Conservation (phyloP, 2,113 vertebrate species). For the Oreotrochilus melanogaster region DNA sequence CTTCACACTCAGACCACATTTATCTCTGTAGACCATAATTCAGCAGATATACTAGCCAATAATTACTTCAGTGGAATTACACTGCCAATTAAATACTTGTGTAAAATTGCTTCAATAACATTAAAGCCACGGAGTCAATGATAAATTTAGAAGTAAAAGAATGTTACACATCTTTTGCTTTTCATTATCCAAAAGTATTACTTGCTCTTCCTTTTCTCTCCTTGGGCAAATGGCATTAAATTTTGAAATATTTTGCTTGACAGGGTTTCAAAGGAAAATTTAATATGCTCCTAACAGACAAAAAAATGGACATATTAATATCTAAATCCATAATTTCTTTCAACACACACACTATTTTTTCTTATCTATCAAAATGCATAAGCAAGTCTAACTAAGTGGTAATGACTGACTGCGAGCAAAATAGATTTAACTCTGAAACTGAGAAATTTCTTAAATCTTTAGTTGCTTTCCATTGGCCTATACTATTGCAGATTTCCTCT, state of each 20-base stretch:
- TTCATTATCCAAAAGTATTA: neutral
- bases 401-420: neutral
- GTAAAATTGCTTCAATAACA: neutral
- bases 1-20: neutral
- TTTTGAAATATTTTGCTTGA: neutral
- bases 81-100: slow-evolving; percentile 18
- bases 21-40: neutral
- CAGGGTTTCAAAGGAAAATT: slow-evolving; percentile 27
- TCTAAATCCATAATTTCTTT: neutral
- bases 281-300: neutral
- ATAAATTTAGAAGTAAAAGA: slow-evolving; percentile 1
- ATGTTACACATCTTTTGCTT: neutral
- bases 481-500: neutral
- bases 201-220: neutral
- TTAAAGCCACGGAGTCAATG: neutral
- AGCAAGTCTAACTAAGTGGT: neutral
- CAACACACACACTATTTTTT: neutral
- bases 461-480: neutral
- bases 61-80: neutral
- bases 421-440: neutral
- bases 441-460: neutral
- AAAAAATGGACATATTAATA: neutral
- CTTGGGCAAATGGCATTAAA: neutral
- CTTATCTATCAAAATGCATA: neutral
- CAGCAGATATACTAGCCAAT: neutral